A percentile compares a stretch with the other conserved stretches of the same genome.
Evolutionary conservation across 2,797 vertebrate genomes (phyloP).

Genomic region (Meriones psammophilus): DNA sequence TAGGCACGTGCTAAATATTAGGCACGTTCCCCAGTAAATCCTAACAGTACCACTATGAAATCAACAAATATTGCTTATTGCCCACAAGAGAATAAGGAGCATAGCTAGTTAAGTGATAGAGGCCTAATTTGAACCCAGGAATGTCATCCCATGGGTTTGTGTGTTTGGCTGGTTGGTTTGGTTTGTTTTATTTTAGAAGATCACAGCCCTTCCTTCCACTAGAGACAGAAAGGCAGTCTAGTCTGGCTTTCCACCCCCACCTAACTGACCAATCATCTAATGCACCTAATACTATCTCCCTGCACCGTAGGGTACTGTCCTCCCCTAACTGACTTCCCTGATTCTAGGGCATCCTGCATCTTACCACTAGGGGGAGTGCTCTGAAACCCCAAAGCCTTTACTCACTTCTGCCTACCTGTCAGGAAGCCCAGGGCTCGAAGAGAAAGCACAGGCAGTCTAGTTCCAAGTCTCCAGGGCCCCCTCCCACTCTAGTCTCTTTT

Average conservation of each 20-base stretch:
- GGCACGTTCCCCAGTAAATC: background rate
- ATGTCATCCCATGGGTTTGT: background rate
- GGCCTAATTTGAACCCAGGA: background rate
- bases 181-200: background rate
- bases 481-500: background rate
- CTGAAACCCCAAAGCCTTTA: conserved; percentile 23
- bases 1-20: background rate
- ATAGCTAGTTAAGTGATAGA: background rate
- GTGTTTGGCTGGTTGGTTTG: too few species aligned
- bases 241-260: background rate
- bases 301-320: background rate
- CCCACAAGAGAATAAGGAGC: background rate
- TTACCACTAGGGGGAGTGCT: conserved; percentile 44
- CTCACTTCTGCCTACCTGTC: background rate
- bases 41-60: background rate
- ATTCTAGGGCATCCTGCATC: background rate
- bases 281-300: background rate
- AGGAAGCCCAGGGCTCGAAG: background rate
- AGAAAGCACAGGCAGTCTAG: conserved; percentile 19
- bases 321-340: background rate
- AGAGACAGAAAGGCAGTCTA: background rate
- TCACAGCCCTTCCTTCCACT: background rate
- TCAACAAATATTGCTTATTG: background rate
- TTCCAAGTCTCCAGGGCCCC: background rate
- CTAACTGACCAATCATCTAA: background rate